Evolutionary conservation across 2,113 vertebrate species (phyloP).

Genomic region (Podiceps cristatus): DNA sequence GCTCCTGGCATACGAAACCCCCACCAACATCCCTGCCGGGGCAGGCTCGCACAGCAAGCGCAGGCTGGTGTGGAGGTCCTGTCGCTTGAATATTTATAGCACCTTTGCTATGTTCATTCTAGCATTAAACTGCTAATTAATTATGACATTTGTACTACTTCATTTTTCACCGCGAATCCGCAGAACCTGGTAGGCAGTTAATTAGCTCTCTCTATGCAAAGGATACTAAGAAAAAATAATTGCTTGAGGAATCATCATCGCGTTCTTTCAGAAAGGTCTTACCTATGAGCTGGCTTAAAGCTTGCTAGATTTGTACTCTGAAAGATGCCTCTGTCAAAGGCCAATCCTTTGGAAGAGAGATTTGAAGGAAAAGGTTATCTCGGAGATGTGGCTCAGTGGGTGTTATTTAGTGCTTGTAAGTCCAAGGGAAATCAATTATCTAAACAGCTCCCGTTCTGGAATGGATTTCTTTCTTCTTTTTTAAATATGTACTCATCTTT

Average conservation of each 20-base stretch:
- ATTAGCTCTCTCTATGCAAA: conserved; percentile 59
- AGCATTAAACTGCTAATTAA: conserved; percentile 55
- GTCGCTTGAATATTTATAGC: neutral
- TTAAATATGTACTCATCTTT: neutral
- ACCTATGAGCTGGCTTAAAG: neutral
- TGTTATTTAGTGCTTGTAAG: conserved; percentile 33
- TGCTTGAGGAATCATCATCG: conserved; percentile 22
- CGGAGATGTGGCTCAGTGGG: neutral
- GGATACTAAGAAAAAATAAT: conserved; percentile 28
- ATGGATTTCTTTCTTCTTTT: conserved; percentile 44
- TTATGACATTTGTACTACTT: conserved; percentile 57
- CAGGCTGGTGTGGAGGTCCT: neutral
- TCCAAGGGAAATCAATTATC: conserved; percentile 64
- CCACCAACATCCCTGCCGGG: rapidly evolving
- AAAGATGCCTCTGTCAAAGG: conserved; percentile 27
- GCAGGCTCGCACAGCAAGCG: neutral
- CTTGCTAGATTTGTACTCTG: neutral
- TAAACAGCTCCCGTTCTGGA: neutral
- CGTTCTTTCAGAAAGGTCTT: conserved; percentile 15
- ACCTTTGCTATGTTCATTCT: neutral
- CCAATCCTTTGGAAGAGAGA: conserved; percentile 26
- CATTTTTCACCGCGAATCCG: neutral
- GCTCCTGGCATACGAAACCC: neutral
- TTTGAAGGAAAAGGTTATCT: conserved; percentile 44
- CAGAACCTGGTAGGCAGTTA: conserved; percentile 45